These are phyloP conservation scores for Athene cunicularia DNA, from an alignment of 2,113 vertebrate species.

Conservation along the genomic window DNA sequence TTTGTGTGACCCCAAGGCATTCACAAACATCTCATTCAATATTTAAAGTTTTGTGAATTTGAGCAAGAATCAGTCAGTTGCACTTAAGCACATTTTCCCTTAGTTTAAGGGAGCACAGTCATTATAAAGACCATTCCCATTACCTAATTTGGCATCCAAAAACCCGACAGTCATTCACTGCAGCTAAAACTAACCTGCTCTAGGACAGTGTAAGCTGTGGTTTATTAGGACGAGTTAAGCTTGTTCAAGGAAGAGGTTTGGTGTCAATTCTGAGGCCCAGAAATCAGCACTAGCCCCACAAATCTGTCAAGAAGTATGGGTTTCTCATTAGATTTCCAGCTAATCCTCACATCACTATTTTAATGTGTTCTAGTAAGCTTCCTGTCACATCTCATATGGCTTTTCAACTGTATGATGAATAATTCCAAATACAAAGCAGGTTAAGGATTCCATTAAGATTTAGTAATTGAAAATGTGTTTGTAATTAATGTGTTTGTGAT, in stretches of 20 bases:
- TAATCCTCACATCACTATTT: neutral
- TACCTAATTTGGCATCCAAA: neutral
- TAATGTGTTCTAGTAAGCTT: accelerated
- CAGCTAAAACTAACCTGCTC: neutral
- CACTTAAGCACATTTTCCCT: neutral
- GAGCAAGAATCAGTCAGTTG: neutral
- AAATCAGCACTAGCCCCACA: no score
- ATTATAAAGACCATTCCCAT: neutral
- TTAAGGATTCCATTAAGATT: neutral
- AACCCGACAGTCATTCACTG: neutral
- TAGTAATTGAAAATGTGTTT: neutral
- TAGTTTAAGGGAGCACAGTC: neutral
- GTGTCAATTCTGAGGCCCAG: no score
- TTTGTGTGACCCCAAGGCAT: neutral
- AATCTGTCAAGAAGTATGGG: accelerated
- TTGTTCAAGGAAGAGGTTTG: neutral
- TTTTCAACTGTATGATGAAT: neutral
- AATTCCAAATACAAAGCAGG: neutral
- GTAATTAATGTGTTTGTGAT: neutral
- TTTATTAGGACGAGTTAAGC: neutral
- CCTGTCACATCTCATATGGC: neutral
- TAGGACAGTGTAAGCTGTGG: accelerated
- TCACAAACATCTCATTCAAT: neutral
- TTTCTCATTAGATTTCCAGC: neutral
- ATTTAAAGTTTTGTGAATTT: neutral